These are phyloP conservation scores for Rhea pennata DNA, from an alignment of 2,113 vertebrate species.

Conservation along the genomic window DNA sequence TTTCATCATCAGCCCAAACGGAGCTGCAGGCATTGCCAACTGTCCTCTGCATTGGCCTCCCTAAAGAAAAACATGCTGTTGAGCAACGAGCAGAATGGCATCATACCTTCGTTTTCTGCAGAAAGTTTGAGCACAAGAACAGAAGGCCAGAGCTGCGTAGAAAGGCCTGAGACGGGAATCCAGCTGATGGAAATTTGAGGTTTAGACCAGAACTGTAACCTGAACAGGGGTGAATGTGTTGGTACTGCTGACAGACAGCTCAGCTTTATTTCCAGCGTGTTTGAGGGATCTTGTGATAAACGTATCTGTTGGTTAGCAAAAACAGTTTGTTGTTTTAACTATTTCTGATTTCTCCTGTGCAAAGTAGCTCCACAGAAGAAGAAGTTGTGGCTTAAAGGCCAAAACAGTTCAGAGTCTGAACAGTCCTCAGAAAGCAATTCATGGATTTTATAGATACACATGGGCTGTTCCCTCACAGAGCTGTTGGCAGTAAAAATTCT, in stretches of 20 bases:
- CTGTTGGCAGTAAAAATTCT: background rate
- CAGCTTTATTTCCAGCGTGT: background rate
- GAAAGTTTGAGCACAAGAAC: background rate
- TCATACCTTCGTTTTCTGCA: background rate
- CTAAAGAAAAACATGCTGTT: rapidly evolving
- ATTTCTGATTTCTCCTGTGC: background rate
- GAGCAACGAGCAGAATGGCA: background rate
- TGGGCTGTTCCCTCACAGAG: background rate
- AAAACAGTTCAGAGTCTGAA: background rate
- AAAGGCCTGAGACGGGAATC: background rate
- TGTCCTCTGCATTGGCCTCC: rapidly evolving
- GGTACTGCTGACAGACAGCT: background rate
- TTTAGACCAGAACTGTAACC: background rate
- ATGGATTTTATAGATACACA: background rate
- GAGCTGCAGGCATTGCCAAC: rapidly evolving
- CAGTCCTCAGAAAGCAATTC: background rate
- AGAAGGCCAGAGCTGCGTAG: background rate
- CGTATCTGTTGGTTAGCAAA: background rate
- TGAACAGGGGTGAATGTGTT: background rate
- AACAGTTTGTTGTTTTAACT: background rate
- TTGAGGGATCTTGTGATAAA: background rate
- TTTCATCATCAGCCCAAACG: background rate
- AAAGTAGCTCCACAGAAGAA: background rate
- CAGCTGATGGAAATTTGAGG: background rate
- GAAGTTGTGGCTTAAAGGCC: background rate